Evolutionary conservation across 2,113 vertebrate genomes (phyloP).

Genomic region (Coracopsis vasa): DNA sequence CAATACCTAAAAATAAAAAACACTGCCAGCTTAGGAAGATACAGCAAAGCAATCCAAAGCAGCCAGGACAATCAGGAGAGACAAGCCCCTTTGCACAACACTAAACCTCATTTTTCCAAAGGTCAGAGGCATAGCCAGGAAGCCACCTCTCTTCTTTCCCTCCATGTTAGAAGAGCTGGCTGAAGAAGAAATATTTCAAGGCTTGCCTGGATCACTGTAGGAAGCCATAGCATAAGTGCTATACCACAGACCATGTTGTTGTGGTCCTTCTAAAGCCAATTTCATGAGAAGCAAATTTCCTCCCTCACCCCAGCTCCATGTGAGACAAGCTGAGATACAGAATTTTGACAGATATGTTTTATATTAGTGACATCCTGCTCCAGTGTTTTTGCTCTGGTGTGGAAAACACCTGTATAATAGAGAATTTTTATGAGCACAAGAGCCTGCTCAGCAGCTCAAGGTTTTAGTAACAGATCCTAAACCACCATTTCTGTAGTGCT

Average conservation of each 20-base stretch:
- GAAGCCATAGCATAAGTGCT: not conserved
- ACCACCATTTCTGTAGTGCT: not conserved
- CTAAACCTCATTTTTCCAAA: not conserved
- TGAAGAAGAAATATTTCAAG: not conserved
- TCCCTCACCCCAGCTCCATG: accelerated
- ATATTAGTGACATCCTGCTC: not conserved
- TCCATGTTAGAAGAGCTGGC: not conserved
- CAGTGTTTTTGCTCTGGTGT: not conserved
- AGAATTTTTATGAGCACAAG: not conserved
- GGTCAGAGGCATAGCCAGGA: not conserved
- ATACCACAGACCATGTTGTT: not conserved
- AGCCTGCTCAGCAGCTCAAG: not conserved
- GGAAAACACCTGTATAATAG: not conserved
- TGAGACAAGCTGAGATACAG: not conserved
- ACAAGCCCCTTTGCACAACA: not conserved
- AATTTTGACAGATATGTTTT: not conserved
- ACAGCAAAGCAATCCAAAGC: not conserved
- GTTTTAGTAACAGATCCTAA: not conserved
- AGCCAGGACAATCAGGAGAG: not conserved
- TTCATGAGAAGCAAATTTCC: not conserved
- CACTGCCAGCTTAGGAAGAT: not conserved
- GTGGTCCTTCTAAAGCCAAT: not conserved
- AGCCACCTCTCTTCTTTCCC: not conserved
- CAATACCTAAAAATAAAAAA: not conserved
- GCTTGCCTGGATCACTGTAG: not conserved